phyloP scores from a whole-genome alignment of 2,113 vertebrate species.

The Rana temporaria region DNA sequence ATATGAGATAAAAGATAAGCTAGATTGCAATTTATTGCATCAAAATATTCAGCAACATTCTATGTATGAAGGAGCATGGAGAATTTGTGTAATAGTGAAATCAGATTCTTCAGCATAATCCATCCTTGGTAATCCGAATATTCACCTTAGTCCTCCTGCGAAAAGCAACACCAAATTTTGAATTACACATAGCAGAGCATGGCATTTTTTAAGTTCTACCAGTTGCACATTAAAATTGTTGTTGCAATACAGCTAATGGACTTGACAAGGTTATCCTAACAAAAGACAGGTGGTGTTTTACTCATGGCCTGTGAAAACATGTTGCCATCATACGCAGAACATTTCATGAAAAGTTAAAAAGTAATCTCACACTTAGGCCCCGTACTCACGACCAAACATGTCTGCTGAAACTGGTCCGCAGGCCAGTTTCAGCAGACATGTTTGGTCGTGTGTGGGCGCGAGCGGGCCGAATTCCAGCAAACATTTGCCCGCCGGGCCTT shows the following conservation, averaged over 20 bases:
- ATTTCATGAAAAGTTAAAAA: too few relatives aligned
- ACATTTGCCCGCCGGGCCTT: too few relatives aligned
- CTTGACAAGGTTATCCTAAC: background rate
- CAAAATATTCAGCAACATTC: background rate
- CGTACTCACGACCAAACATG: too few relatives aligned
- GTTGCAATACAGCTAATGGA: background rate
- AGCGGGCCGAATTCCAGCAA: too few relatives aligned
- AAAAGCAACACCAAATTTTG: background rate
- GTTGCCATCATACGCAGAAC: background rate
- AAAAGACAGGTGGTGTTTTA: background rate
- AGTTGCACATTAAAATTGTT: conserved; percentile 6
- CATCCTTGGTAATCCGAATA: conserved; percentile 13
- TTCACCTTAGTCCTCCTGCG: conserved; percentile 27
- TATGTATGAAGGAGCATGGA: background rate
- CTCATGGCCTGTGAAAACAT: background rate
- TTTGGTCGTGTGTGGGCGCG: too few relatives aligned
- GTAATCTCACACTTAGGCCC: too few relatives aligned
- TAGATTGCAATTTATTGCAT: background rate
- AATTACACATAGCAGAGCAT: background rate
- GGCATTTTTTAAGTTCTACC: background rate
- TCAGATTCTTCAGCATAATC: conserved; percentile 19
- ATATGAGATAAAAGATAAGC: background rate
- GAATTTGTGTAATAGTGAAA: background rate
- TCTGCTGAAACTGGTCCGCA: too few relatives aligned
- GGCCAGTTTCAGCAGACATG: too few relatives aligned